Evolutionary conservation across 1,140 invertebrate species (phyloP).

Genomic region (Diabrotica undecimpunctata): DNA sequence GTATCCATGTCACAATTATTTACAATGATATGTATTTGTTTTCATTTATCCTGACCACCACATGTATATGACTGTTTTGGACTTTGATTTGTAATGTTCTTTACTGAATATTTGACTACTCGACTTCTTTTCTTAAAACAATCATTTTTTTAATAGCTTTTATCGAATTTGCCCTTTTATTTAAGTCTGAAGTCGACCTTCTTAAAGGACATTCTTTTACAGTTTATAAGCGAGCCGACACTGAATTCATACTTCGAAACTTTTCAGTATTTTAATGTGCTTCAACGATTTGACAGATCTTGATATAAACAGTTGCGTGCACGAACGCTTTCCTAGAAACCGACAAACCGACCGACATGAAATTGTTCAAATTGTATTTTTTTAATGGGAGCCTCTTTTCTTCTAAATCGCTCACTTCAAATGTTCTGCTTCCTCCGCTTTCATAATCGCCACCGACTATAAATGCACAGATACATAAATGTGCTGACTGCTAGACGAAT

Average conservation of each 20-base stretch:
- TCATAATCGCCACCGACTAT: background rate
- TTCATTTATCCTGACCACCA: no score
- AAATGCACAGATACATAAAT: background rate
- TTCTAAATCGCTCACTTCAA: constrained; percentile 4
- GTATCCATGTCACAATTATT: no score
- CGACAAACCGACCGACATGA: constrained; percentile 26
- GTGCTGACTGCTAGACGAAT: background rate
- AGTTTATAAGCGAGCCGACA: background rate
- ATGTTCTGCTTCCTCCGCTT: background rate
- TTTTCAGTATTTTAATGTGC: constrained; percentile 5
- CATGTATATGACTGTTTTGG: no score
- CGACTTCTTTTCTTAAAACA: no score
- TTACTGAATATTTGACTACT: no score
- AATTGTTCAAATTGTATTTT: constrained; percentile 12
- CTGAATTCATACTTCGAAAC: background rate
- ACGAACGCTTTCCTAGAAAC: constrained; percentile 27
- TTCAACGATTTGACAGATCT: constrained; percentile 32
- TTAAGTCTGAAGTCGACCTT: no score
- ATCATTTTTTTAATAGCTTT: no score
- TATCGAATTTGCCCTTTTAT: no score
- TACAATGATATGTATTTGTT: no score
- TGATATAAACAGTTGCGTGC: constrained; percentile 31
- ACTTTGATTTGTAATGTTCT: no score
- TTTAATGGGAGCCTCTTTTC: constrained; percentile 17
- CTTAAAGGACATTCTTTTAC: no score